Conservation (phyloP, 2,797 vertebrate species). For the Distichodus sexfasciatus region DNA sequence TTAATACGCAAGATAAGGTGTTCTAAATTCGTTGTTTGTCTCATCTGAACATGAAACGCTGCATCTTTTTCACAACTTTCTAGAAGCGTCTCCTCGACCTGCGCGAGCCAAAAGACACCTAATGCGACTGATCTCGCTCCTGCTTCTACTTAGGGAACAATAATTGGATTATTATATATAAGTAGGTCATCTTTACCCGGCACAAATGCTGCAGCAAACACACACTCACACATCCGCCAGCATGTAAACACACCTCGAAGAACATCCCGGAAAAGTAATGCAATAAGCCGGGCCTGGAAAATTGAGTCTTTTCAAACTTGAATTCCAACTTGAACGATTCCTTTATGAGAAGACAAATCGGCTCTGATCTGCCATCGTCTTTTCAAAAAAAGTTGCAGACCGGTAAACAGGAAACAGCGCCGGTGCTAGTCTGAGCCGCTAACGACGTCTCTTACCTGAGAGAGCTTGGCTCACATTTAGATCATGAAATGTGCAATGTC, state of each 20-base stretch:
- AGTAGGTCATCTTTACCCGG: constrained; percentile 46
- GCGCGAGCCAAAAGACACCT: constrained; percentile 12
- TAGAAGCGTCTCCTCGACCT: neutral
- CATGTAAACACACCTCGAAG: neutral
- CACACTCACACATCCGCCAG: neutral
- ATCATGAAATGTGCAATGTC: constrained; percentile 51
- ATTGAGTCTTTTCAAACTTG: no score
- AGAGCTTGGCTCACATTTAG: constrained; percentile 53
- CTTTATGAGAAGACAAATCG: no score
- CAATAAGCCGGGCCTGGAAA: no score
- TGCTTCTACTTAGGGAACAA: constrained; percentile 27
- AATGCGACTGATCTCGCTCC: constrained; percentile 34
- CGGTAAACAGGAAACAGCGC: no score
- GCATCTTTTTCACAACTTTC: neutral
- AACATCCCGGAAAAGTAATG: no score
- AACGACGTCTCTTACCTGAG: no score
- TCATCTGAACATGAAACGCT: neutral
- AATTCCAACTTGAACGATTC: no score
- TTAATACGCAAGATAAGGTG: no score
- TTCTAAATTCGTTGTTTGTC: neutral
- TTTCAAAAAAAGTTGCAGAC: no score
- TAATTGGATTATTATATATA: constrained; percentile 54
- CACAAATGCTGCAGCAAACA: constrained; percentile 23
- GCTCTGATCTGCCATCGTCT: no score
- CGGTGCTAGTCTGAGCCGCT: no score